Conservation (phyloP, 1,140 invertebrate species). For the Drosophila littoralis region DNA sequence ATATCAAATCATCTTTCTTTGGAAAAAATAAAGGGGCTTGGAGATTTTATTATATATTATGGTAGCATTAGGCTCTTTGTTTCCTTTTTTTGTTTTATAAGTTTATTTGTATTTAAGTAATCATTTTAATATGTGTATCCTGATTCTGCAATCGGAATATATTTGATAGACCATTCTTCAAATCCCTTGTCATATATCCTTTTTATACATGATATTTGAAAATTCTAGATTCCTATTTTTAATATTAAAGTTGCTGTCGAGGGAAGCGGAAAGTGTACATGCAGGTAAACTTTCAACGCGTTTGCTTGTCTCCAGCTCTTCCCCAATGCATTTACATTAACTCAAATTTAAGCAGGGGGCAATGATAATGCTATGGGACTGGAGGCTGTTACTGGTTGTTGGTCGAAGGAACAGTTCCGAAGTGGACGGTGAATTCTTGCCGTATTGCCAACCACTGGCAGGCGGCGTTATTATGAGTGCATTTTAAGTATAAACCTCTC, state of each 20-base stretch:
- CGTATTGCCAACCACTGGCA: conserved; percentile 30
- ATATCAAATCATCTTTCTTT: too few relatives aligned
- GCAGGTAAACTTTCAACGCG: conserved; percentile 5
- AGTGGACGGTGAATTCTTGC: conserved; percentile 1
- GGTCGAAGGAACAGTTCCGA: background rate
- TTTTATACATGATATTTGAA: too few relatives aligned
- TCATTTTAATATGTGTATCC: too few relatives aligned
- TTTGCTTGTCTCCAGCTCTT: background rate
- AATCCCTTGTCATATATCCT: too few relatives aligned
- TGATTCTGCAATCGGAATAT: too few relatives aligned
- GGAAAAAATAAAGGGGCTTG: too few relatives aligned
- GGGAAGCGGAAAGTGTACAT: background rate
- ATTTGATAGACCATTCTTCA: too few relatives aligned
- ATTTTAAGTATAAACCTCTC: conserved; percentile 59
- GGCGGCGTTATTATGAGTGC: conserved; percentile 53
- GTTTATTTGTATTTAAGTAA: too few relatives aligned
- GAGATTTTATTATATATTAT: too few relatives aligned
- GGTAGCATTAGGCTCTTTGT: too few relatives aligned
- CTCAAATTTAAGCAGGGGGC: conserved; percentile 29
- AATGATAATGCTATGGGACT: conserved; percentile 37
- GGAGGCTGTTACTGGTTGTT: background rate
- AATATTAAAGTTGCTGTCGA: background rate
- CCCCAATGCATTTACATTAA: background rate
- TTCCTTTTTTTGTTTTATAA: too few relatives aligned
- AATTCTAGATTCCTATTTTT: too few relatives aligned